Evolutionary conservation across 1,140 invertebrate species (phyloP).

Genomic region (Laodelphax striatellus): DNA sequence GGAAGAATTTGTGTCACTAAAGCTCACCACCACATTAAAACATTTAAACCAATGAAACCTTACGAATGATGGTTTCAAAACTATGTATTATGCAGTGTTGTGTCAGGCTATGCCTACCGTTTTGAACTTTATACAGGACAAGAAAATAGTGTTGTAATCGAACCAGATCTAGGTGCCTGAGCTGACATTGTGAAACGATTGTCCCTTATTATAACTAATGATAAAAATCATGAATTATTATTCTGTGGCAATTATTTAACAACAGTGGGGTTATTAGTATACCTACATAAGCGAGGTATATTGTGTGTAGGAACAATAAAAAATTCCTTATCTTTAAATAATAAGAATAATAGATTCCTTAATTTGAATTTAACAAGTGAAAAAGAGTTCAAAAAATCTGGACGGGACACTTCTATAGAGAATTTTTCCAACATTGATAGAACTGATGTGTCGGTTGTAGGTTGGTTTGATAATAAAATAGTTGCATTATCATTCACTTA

Average conservation of each 20-base stretch:
- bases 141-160: conserved; percentile 13
- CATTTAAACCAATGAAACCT: conserved; percentile 23
- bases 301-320: conserved; percentile 15
- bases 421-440: conserved; percentile 9
- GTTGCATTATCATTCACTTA: too few relatives aligned
- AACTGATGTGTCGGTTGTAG: conserved; percentile 14
- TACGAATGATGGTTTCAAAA: conserved; percentile 21
- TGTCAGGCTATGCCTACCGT: conserved; percentile 21
- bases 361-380: conserved; percentile 19
- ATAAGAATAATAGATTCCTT: conserved; percentile 15
- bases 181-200: conserved; percentile 20
- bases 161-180: conserved; percentile 18
- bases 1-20: conserved; percentile 13
- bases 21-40: conserved; percentile 11
- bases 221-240: conserved; percentile 16
- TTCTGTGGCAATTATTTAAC: conserved; percentile 26
- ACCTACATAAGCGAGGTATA: conserved; percentile 16
- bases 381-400: conserved; percentile 15
- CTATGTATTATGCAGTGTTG: conserved; percentile 16
- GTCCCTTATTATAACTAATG: conserved; percentile 8
- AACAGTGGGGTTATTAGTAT: conserved; percentile 10
- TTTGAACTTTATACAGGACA: conserved; percentile 15
- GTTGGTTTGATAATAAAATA: too few relatives aligned
- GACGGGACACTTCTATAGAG: conserved; percentile 13
- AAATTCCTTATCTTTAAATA: too few relatives aligned